Conservation (phyloP, 2,797 vertebrate genomes). For the Acanthopagrus latus region DNA sequence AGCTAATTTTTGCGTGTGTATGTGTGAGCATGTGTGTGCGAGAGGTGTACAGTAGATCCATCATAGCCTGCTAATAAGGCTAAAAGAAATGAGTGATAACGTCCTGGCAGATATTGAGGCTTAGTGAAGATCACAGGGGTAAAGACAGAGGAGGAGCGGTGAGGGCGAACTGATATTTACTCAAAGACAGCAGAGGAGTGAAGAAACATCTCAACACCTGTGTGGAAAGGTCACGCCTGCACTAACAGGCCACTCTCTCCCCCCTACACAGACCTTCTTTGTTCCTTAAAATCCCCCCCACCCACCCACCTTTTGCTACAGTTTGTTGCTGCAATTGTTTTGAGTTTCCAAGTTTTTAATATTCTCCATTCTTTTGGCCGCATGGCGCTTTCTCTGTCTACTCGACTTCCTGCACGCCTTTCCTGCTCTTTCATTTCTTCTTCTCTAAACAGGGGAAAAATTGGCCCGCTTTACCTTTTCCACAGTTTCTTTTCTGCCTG, state of each 20-base stretch:
- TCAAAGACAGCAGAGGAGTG: constrained; percentile 51
- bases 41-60: constrained; percentile 64
- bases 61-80: constrained; percentile 81
- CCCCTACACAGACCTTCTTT: constrained; percentile 50
- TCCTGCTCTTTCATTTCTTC: constrained; percentile 50
- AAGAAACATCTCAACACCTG: constrained; percentile 72
- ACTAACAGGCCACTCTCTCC: constrained; percentile 33
- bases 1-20: constrained; percentile 22
- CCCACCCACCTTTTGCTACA: constrained; percentile 13
- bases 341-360: constrained; percentile 52
- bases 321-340: constrained; percentile 49
- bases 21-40: constrained; percentile 15
- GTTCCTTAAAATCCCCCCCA: constrained; percentile 1
- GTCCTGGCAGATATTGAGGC: constrained; percentile 53
- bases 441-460: constrained; percentile 44
- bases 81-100: constrained; percentile 63
- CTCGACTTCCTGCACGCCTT: constrained; percentile 43
- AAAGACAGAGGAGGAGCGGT: constrained; percentile 36
- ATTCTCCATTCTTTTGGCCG: constrained; percentile 46
- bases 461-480: constrained; percentile 38
- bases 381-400: constrained; percentile 27
- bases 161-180: constrained; percentile 60
- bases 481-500: constrained; percentile 43
- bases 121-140: constrained; percentile 63
- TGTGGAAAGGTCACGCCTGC: constrained; percentile 69